Evolutionary conservation across 2,113 vertebrate genomes (phyloP).

Genomic region (Cavia porcellus): DNA sequence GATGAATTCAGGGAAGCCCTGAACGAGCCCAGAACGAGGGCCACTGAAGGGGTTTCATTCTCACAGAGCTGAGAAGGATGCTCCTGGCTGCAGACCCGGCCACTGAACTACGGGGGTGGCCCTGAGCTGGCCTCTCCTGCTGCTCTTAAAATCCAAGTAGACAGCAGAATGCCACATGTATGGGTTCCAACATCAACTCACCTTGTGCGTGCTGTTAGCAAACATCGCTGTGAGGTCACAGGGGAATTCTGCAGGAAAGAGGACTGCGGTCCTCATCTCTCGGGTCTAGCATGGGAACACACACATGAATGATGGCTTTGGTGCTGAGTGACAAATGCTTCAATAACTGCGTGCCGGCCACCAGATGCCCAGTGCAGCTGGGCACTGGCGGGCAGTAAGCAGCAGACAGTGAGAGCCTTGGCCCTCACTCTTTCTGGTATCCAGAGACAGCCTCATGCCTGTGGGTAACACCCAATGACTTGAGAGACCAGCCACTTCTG

Average conservation of each 20-base stretch:
- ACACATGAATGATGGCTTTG: rapidly evolving
- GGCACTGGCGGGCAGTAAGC: rapidly evolving
- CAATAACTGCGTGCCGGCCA: background rate
- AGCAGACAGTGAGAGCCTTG: rapidly evolving
- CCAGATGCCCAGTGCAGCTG: rapidly evolving
- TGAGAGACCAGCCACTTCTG: background rate
- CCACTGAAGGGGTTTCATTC: background rate
- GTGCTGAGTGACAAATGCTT: background rate
- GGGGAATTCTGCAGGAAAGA: rapidly evolving
- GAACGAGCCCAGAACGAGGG: too few species aligned
- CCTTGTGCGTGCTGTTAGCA: rapidly evolving
- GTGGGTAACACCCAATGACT: too few species aligned
- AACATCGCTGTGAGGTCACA: rapidly evolving
- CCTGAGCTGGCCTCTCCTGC: background rate
- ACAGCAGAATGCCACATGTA: rapidly evolving
- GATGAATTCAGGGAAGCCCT: rapidly evolving
- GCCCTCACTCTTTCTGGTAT: background rate
- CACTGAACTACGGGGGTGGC: background rate
- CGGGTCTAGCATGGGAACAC: background rate
- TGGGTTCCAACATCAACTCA: rapidly evolving
- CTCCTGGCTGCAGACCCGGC: background rate
- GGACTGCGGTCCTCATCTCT: rapidly evolving
- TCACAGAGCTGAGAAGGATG: background rate
- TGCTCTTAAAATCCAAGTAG: background rate
- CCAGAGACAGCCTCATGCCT: background rate